A percentile compares a stretch with the other conserved stretches of the same genome.
Conservation (phyloP, 2,797 vertebrate species). For the Ceryle rudis region DNA sequence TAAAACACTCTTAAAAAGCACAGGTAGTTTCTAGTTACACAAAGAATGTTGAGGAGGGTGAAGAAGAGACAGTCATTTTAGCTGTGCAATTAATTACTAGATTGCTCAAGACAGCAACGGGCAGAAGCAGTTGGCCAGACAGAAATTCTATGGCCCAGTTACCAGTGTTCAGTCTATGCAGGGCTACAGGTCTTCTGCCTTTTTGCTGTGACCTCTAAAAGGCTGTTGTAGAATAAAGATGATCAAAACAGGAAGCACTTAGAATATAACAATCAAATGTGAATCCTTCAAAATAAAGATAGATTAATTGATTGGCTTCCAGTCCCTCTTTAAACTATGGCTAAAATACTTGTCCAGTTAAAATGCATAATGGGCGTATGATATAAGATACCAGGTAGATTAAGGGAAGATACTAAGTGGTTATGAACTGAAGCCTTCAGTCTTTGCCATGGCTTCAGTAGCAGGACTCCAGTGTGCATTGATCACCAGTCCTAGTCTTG, state of each 20-base stretch:
- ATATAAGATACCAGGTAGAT: not conserved
- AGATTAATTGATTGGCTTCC: fast-evolving
- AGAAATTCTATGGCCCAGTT: not conserved
- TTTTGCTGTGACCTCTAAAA: not conserved
- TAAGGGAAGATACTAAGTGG: not conserved
- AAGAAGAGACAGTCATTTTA: not conserved
- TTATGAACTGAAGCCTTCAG: not conserved
- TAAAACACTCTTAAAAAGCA: not conserved
- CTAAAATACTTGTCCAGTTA: not conserved
- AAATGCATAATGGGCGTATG: not conserved
- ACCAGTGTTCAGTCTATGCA: fast-evolving
- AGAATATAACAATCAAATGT: not conserved
- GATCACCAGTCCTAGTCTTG: fast-evolving
- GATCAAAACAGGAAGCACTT: not conserved
- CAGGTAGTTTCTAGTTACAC: not conserved
- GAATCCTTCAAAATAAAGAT: not conserved
- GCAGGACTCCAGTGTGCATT: fast-evolving
- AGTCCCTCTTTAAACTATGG: not conserved
- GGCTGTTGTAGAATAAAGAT: not conserved
- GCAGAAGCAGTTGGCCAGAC: not conserved
- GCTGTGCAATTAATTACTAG: not conserved
- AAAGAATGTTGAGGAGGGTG: not conserved
- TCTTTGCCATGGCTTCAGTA: fast-evolving
- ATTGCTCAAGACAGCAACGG: not conserved
- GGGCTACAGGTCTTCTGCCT: not conserved